A percentile compares a stretch with the other conserved stretches of the same genome.
Conservation (phyloP, 2,113 vertebrate species). For the Chunga burmeisteri region DNA sequence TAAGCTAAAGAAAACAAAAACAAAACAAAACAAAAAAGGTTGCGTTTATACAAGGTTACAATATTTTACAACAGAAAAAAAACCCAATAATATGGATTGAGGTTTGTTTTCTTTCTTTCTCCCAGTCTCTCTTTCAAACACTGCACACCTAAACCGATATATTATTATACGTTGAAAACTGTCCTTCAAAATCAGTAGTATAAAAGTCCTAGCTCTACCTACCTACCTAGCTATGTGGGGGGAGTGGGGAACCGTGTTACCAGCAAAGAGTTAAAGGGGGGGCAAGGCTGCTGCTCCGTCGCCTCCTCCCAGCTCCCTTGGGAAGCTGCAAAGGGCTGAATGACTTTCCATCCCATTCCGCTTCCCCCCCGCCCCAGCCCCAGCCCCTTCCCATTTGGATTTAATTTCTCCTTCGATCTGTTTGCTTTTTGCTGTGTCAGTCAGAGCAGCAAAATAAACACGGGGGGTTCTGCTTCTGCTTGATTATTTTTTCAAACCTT, state of each 20-base stretch:
- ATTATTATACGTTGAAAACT: constrained; percentile 70
- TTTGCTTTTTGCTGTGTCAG: constrained; percentile 60
- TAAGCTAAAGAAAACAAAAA: constrained; percentile 73
- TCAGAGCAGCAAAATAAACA: constrained; percentile 66
- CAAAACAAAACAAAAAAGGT: background rate
- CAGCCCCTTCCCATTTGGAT: constrained; percentile 9
- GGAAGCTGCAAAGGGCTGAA: background rate
- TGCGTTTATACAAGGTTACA: constrained; percentile 79
- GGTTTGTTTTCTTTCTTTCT: constrained; percentile 70
- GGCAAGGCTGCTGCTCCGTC: background rate
- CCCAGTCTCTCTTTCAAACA: constrained; percentile 64
- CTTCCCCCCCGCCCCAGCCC: background rate
- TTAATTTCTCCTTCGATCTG: constrained; percentile 3
- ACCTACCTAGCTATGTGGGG: constrained; percentile 27
- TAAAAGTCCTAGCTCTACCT: constrained; percentile 75
- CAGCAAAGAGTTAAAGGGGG: background rate
- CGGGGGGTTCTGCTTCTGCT: background rate
- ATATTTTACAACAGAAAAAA: constrained; percentile 78
- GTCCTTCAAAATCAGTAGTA: constrained; percentile 85
- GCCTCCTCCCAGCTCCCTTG: background rate
- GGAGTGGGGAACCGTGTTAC: background rate
- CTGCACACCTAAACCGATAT: constrained; percentile 74
- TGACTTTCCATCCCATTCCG: background rate
- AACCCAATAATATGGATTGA: constrained; percentile 63
- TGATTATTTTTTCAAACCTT: constrained; percentile 52